Evolutionary conservation across 2,888 invertebrate genomes (phyloP).

Genomic region (Caenorhabditis imperialis): DNA sequence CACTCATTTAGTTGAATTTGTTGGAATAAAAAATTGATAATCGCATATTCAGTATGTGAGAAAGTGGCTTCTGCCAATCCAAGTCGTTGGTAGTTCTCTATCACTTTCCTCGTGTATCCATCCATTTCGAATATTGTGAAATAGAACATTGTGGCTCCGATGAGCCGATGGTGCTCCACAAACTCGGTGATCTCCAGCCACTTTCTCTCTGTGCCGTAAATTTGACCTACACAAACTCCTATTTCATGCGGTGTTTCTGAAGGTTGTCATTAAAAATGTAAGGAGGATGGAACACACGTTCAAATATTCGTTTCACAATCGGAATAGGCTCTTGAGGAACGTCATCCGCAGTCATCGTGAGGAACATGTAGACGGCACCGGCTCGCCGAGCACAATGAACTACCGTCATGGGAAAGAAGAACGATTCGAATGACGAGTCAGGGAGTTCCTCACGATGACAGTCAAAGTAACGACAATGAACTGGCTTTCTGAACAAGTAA

Average conservation of each 20-base stretch:
- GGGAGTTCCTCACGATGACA: background rate
- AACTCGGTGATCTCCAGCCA: conserved; percentile 6
- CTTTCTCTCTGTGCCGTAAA: background rate
- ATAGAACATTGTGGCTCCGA: conserved; percentile 13
- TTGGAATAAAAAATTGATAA: conserved; percentile 5
- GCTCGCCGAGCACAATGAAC: conserved; percentile 4
- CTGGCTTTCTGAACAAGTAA: too few species aligned
- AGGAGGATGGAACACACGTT: background rate
- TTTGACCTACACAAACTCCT: conserved; percentile 12
- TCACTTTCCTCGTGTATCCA: conserved; percentile 5
- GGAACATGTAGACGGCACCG: conserved; percentile 1
- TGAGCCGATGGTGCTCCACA: conserved; percentile 6
- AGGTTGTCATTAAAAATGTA: background rate
- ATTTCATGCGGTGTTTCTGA: too few species aligned
- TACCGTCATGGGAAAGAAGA: background rate
- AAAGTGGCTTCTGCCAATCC: conserved; percentile 4
- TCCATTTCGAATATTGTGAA: conserved; percentile 4
- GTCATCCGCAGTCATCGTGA: background rate
- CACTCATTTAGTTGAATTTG: conserved; percentile 12
- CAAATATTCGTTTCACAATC: background rate
- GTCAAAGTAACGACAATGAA: too few species aligned
- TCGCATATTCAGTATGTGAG: background rate
- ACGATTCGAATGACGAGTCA: background rate
- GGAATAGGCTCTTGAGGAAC: background rate
- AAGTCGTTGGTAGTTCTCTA: background rate